Conservation (phyloP, 2,113 vertebrate genomes). For the Stegastes partitus region DNA sequence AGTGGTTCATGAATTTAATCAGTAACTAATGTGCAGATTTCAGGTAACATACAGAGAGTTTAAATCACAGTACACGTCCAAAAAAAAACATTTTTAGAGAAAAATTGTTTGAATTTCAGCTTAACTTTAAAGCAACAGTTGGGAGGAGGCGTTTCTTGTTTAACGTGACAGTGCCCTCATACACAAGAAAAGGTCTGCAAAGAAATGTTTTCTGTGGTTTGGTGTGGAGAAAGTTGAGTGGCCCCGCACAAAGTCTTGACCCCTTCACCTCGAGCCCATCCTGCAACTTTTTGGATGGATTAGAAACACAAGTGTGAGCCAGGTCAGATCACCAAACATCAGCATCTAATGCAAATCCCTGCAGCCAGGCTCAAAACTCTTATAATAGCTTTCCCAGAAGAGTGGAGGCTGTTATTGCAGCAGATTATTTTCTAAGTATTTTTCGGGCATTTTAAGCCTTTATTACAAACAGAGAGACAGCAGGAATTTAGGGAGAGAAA, state of each 20-base stretch:
- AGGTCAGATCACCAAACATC: conserved; percentile 11
- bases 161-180: background rate
- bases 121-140: no score
- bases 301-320: conserved; percentile 4
- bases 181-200: background rate
- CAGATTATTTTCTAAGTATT: conserved; percentile 39
- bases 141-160: background rate
- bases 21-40: no score
- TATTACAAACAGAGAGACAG: conserved; percentile 2
- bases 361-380: conserved; percentile 29
- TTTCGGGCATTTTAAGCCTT: conserved; percentile 28
- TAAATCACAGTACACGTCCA: no score
- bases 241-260: background rate
- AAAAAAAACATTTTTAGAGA: no score
- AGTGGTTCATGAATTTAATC: no score
- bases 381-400: conserved; percentile 40
- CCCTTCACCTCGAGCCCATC: background rate
- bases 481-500: conserved; percentile 3
- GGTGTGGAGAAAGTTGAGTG: background rate
- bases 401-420: conserved; percentile 21
- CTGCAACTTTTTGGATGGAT: conserved; percentile 9
- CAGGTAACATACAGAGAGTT: no score
- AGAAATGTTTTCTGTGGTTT: background rate
- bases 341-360: conserved; percentile 44
- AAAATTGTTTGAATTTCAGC: no score